A percentile compares a stretch with the other conserved stretches of the same genome.
phyloP scores from a whole-genome alignment of 2,797 vertebrate genomes.

The Etheostoma perlongum region DNA sequence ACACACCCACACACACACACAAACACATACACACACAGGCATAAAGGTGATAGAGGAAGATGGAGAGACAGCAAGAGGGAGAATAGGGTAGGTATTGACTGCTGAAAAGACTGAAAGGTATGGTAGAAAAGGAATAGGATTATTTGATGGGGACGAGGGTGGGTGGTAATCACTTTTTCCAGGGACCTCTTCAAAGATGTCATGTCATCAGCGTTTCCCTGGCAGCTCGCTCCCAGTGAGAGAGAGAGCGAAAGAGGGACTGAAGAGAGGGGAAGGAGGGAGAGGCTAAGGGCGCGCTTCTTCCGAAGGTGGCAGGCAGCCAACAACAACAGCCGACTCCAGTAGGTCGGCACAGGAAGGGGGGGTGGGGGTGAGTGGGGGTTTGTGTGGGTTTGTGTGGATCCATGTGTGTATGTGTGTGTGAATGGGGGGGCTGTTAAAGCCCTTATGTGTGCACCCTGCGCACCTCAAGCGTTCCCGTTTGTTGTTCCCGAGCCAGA shows the following conservation, averaged over 20 bases:
- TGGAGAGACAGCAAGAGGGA: slow-evolving; percentile 26
- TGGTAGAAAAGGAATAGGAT: slow-evolving; percentile 45
- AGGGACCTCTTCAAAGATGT: slow-evolving; percentile 84
- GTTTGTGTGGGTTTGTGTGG: slow-evolving; percentile 53
- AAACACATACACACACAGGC: slow-evolving; percentile 5
- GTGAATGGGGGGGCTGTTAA: slow-evolving; percentile 77
- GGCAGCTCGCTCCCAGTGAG: slow-evolving; percentile 67
- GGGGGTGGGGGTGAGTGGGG: slow-evolving; percentile 58
- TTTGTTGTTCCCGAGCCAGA: slow-evolving; percentile 86
- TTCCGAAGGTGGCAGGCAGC: slow-evolving; percentile 87
- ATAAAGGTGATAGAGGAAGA: slow-evolving; percentile 36
- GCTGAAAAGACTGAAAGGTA: slow-evolving; percentile 39
- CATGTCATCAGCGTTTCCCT: slow-evolving; percentile 89
- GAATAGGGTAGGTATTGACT: slow-evolving; percentile 23
- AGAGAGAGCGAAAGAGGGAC: slow-evolving; percentile 35
- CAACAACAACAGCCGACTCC: slow-evolving; percentile 96
- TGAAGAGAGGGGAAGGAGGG: slow-evolving; percentile 56
- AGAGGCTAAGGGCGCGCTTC: slow-evolving; percentile 76
- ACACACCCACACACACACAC: not conserved
- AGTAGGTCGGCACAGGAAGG: slow-evolving; percentile 95
- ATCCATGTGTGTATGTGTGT: slow-evolving; percentile 19
- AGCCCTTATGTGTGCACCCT: slow-evolving; percentile 90
- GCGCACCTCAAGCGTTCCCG: slow-evolving; percentile 77
- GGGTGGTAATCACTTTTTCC: slow-evolving; percentile 76
- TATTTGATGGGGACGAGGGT: slow-evolving; percentile 62